These are phyloP conservation scores for Pogonophryne albipinna DNA, from an alignment of 2,797 vertebrate species.

Conservation along the genomic window DNA sequence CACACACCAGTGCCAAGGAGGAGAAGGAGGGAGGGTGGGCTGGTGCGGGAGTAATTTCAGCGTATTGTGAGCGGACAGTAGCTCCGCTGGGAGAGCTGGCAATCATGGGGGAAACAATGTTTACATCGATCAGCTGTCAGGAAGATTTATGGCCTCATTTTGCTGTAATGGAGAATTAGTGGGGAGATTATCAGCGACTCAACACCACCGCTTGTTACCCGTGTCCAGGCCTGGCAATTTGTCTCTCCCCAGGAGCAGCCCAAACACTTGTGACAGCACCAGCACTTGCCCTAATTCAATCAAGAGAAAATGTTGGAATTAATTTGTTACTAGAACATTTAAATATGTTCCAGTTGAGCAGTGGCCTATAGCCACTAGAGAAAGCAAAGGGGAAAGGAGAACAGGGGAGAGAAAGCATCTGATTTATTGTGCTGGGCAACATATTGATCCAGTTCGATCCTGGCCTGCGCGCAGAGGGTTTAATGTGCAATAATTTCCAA, in stretches of 20 bases:
- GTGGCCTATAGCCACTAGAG: slow-evolving; percentile 92
- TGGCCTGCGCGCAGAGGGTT: slow-evolving; percentile 92
- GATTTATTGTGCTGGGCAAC: slow-evolving; percentile 99
- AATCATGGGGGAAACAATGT: slow-evolving; percentile 99
- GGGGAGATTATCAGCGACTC: slow-evolving; percentile 99
- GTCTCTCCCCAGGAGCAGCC: slow-evolving; percentile 96
- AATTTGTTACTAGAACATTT: slow-evolving; percentile 99
- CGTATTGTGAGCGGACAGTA: slow-evolving; percentile 98
- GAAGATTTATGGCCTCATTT: slow-evolving; percentile 99
- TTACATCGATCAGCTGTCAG: slow-evolving; percentile 99
- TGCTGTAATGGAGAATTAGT: slow-evolving; percentile 99
- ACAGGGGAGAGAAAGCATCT: slow-evolving; percentile 83
- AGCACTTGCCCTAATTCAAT: slow-evolving; percentile 99
- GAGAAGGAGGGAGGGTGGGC: slow-evolving; percentile 83
- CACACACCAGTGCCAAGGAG: slow-evolving; percentile 54
- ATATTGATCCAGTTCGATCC: slow-evolving; percentile 99
- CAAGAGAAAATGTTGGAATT: slow-evolving; percentile 99
- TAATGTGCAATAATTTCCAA: slow-evolving; percentile 99
- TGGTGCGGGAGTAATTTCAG: slow-evolving; percentile 95
- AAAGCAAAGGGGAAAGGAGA: slow-evolving; percentile 63
- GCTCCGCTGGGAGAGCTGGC: slow-evolving; percentile 99
- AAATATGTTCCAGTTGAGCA: slow-evolving; percentile 94
- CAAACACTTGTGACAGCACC: slow-evolving; percentile 99
- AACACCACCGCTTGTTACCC: slow-evolving; percentile 99
- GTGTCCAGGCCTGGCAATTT: slow-evolving; percentile 99